Evolutionary conservation across 2,797 vertebrate genomes (phyloP), one percentile per base, ranked within the genome.

Genomic region (Microcaecilia unicolor): DNA sequence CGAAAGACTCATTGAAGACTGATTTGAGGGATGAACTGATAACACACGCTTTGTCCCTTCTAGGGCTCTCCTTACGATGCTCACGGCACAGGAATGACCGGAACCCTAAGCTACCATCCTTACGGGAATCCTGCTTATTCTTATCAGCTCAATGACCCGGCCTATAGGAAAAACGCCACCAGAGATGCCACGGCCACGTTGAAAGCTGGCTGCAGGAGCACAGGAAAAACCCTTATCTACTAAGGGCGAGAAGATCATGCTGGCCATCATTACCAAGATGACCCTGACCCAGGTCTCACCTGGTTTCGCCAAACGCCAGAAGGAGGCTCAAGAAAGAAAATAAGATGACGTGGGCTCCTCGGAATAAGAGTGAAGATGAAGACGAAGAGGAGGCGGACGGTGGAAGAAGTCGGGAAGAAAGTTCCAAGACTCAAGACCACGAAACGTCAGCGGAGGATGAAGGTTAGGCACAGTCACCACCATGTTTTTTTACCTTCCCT

Each of bases 141-240:
- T 2, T 98, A 97, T 72, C 94, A 98, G 61, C 90, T 98, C 55
- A 97, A 97, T 55, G 95, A 99, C 73, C 94, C 95, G 2, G 93
- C 95, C 6, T 99, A 99, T 66, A 87, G 95, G 54, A 98, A 98
- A 58, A 98, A 98, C 59, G 93, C 94, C 72, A 97, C 95, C 25
- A 84, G 95, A 44, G 95, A 98, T 44, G 91, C 95, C 61, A 97
- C 94, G 15, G 87, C 91, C 72, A 96, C 92, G 8, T 76, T 95
- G 31, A 92, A 92, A 76, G 90, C 89, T 92, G 89, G 89, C 80
- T 92, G 3, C 76, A 89, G 49, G 88, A 91, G 48, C 87, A 90
- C 76, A 59, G 85, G 54, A 90, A 91, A 60, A 91, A 91, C 71
- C 88, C 88, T 1, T 91, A 91, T 52, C 88, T 25, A 91, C 88